Evolutionary conservation across 2,888 invertebrate species (phyloP).

Genomic region (Drosophila lutescens): DNA sequence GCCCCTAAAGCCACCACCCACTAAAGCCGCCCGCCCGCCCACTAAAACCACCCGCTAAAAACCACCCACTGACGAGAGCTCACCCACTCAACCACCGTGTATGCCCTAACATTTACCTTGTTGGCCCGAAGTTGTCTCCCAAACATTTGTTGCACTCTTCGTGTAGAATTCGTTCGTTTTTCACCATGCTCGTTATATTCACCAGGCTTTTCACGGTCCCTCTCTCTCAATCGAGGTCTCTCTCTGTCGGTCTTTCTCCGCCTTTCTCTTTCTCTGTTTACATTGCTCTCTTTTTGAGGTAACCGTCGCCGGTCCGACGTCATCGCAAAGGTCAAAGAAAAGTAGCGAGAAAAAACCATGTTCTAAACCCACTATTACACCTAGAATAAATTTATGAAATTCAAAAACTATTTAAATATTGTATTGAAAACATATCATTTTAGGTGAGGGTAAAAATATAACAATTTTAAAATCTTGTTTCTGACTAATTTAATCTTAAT

Average conservation of each 20-base stretch:
- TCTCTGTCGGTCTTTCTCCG: conserved; percentile 7
- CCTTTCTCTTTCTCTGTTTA: conserved; percentile 59
- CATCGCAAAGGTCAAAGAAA: conserved; percentile 66
- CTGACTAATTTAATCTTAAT: too few relatives aligned
- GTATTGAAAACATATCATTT: background rate
- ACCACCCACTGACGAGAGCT: conserved; percentile 15
- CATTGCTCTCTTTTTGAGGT: conserved; percentile 48
- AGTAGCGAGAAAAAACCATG: conserved; percentile 1
- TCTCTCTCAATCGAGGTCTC: background rate
- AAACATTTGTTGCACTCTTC: conserved; percentile 72
- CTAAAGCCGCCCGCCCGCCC: conserved; percentile 1
- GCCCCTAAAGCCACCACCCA: conserved; percentile 14
- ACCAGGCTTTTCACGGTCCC: conserved; percentile 7
- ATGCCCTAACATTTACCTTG: conserved; percentile 47
- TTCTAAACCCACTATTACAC: background rate
- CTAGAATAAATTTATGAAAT: background rate
- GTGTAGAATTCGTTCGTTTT: conserved; percentile 44
- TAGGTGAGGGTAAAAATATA: too few relatives aligned
- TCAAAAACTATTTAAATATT: background rate
- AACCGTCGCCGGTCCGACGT: conserved; percentile 55
- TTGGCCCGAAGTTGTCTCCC: conserved; percentile 38
- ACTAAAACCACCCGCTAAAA: conserved; percentile 1
- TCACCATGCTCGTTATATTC: conserved; percentile 34
- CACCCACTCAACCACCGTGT: conserved; percentile 7
- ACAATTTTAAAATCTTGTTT: too few relatives aligned